Conservation (phyloP, 1,140 invertebrate genomes). For the Neodiprion virginianus region DNA sequence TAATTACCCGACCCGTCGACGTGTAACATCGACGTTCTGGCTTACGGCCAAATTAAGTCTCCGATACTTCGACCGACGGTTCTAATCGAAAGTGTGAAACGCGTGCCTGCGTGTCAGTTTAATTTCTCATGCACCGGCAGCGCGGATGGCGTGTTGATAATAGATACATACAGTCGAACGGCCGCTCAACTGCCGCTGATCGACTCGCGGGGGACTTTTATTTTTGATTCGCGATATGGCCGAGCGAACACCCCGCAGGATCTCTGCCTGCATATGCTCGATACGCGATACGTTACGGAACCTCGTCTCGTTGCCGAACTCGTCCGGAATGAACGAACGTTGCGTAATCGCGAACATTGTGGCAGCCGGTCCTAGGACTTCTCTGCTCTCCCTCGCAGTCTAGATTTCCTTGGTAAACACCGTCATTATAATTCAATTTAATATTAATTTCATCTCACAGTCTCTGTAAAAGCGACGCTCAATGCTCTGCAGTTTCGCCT, state of each 20-base stretch:
- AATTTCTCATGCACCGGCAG: background rate
- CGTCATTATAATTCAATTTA: constrained; percentile 51
- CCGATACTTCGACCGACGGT: background rate
- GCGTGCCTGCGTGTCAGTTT: background rate
- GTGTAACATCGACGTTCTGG: background rate
- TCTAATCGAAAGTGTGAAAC: constrained; percentile 3
- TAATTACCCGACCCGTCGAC: background rate
- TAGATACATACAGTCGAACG: background rate
- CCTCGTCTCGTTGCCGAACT: too few relatives aligned
- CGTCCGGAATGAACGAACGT: too few relatives aligned
- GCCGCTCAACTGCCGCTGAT: background rate
- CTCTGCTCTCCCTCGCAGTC: background rate
- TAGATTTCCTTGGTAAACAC: constrained; percentile 37
- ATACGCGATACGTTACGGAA: background rate
- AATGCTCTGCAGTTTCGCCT: constrained; percentile 27
- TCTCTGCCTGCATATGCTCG: background rate
- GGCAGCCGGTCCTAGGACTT: too few relatives aligned
- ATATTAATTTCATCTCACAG: constrained; percentile 45
- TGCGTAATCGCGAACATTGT: too few relatives aligned
- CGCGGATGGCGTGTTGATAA: background rate
- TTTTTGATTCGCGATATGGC: background rate
- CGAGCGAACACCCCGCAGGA: background rate
- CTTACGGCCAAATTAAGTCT: background rate
- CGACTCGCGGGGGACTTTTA: background rate
- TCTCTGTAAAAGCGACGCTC: constrained; percentile 32